Percentiles rank a stretch among this genome's conserved stretches.
These are phyloP conservation scores for Patella caerulea DNA, from an alignment of 2,888 invertebrate species.

Conservation along the genomic window DNA sequence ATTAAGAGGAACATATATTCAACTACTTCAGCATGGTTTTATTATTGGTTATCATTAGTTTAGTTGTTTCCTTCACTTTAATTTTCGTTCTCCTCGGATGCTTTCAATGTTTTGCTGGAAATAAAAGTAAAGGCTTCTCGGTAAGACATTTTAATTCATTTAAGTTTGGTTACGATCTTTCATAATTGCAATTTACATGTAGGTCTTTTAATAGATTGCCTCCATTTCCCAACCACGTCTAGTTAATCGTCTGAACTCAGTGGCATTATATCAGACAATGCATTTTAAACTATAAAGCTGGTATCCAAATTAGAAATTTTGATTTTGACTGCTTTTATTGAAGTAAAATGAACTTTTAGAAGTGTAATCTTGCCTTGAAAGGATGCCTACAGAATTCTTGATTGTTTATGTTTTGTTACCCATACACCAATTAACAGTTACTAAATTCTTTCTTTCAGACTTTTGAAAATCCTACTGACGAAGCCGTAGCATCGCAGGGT, in stretches of 20 bases:
- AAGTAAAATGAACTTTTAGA: too few relatives aligned
- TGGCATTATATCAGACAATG: too few relatives aligned
- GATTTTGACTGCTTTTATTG: too few relatives aligned
- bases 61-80: constrained; percentile 21
- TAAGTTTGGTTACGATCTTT: too few relatives aligned
- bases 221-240: constrained; percentile 7
- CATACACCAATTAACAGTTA: too few relatives aligned
- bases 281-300: too few relatives aligned
- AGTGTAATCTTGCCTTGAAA: too few relatives aligned
- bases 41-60: constrained; percentile 17
- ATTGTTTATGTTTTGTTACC: too few relatives aligned
- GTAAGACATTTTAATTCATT: constrained; percentile 11
- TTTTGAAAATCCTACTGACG: not conserved
- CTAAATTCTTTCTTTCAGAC: not conserved
- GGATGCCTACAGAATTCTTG: too few relatives aligned
- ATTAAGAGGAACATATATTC: not conserved
- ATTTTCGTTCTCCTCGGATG: constrained; percentile 32
- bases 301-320: too few relatives aligned
- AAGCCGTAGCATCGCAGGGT: not conserved
- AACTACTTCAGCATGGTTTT: not conserved
- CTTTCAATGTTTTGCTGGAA: constrained; percentile 30
- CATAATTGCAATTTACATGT: constrained; percentile 9
- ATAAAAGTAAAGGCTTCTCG: constrained; percentile 27
- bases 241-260: not conserved
- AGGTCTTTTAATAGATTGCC: not conserved